Evolutionary conservation across 2,888 invertebrate genomes (phyloP), one percentile per base, ranked within the genome.

Genomic region (Synergus laeviventris): DNA sequence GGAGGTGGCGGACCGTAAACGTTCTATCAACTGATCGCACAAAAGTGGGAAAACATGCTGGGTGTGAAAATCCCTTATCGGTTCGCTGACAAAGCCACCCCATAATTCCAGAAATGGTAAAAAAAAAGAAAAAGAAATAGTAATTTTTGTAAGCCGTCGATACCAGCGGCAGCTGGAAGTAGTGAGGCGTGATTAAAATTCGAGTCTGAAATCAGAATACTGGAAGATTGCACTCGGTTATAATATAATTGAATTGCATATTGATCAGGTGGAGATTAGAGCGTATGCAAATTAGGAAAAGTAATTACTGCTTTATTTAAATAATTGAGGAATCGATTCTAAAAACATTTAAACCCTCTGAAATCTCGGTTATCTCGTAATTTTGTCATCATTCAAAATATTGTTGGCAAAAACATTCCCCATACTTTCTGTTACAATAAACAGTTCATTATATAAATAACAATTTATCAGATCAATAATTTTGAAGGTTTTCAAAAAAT

Each of bases 171-270:
- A 88, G 86, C 88, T 88, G 88, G 82, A 79, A 80, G 83, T 84
- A 86, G 77, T 79, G 79, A 79, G 81, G 81, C 82, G 84, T 82
- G 79, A 84, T 79, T 82, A 78, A 85, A 81, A 76, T 73, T 73
- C 39, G 66, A 73, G 77, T 81, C 83, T 79, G 64, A 82, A 84
- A 79, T 86, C 84, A 85, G 73, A 84, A 86, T 86, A 86, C 87
- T 85, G 87, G 88, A 89, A 89, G 86, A 88, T 81, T 85, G 86
- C 76, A 60, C 79, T 79, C 77, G 84, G 79, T 86, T 86, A 85
- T 86, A 85, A 21, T 45, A 75, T 85, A 85, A 88, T 86, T 76
- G 78, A 82, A 83, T 82, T 73, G 85, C 86, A 86, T 85, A 84
- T 86, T 84, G 83, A 87, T 86, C 79, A 83, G 82, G 79, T 85